Evolutionary conservation across 2,797 vertebrate species (phyloP).

Genomic region (Coluber constrictor): DNA sequence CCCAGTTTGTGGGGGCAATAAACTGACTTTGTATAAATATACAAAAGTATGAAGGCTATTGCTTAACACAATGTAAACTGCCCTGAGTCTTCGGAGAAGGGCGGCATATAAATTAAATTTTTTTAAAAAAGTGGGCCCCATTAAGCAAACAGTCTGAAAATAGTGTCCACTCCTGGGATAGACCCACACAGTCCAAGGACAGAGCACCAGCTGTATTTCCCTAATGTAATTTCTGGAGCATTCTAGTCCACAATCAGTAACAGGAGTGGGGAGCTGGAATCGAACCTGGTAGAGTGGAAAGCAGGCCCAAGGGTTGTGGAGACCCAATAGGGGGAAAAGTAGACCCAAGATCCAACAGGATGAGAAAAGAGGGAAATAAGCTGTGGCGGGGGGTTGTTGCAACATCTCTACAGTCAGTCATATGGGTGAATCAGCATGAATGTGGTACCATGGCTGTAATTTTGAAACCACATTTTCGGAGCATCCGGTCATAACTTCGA

Average conservation of each 20-base stretch:
- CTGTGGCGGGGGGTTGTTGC: not conserved
- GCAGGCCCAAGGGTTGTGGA: no score
- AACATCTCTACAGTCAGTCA: not conserved
- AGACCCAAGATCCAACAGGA: not conserved
- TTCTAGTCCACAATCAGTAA: not conserved
- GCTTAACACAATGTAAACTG: no score
- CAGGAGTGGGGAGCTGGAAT: not conserved
- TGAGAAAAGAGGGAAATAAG: not conserved
- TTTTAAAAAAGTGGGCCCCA: not conserved
- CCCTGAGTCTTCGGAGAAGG: no score
- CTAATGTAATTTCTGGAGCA: not conserved
- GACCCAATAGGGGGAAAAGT: not conserved
- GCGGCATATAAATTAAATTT: no score
- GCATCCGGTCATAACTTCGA: not conserved
- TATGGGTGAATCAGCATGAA: not conserved
- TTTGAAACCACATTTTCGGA: not conserved
- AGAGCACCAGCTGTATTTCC: not conserved
- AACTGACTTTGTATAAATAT: no score
- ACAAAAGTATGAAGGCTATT: no score
- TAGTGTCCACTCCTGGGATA: not conserved
- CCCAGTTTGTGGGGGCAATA: no score
- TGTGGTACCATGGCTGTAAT: not conserved
- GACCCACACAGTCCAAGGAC: no score
- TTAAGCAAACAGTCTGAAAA: not conserved
- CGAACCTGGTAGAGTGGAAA: not conserved